phyloP scores from a whole-genome alignment of 1,140 invertebrate species.

The Camponotus vicinus region DNA sequence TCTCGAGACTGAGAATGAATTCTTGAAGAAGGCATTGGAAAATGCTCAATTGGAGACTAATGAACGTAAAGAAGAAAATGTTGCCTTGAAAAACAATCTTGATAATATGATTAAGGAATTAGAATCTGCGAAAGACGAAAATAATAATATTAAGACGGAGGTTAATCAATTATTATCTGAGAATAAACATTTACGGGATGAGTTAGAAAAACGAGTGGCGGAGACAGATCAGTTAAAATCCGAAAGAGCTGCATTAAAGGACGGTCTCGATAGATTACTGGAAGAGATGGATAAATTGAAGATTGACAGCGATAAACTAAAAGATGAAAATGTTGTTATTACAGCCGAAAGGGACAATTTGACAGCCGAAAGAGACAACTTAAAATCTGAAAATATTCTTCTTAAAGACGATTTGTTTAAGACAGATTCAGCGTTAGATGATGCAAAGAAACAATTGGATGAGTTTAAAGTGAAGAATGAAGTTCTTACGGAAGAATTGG shows the following conservation, averaged over 20 bases:
- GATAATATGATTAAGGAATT: slow-evolving; percentile 49
- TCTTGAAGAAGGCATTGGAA: slow-evolving; percentile 52
- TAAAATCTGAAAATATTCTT: slow-evolving; percentile 53
- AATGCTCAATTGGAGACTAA: slow-evolving; percentile 54
- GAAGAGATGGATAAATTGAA: slow-evolving; percentile 61
- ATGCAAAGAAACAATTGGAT: slow-evolving; percentile 52
- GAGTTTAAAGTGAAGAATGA: slow-evolving; percentile 55
- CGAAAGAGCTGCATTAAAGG: slow-evolving; percentile 26
- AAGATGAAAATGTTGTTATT: slow-evolving; percentile 14
- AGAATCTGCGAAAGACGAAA: slow-evolving; percentile 11
- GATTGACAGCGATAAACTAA: slow-evolving; percentile 19
- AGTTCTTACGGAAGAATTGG: slow-evolving; percentile 44
- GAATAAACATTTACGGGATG: slow-evolving; percentile 11
- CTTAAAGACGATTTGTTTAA: slow-evolving; percentile 36
- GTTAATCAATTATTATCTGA: slow-evolving; percentile 42
- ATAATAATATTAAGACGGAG: slow-evolving; percentile 45
- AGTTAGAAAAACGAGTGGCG: slow-evolving; percentile 26
- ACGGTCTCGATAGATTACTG: slow-evolving; percentile 58
- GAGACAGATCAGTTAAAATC: slow-evolving; percentile 51
- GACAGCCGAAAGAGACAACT: slow-evolving; percentile 20
- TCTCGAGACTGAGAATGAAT: slow-evolving; percentile 48
- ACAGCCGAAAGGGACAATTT: slow-evolving; percentile 28
- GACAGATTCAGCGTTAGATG: slow-evolving; percentile 56
- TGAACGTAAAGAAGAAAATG: slow-evolving; percentile 44
- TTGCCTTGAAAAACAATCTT: slow-evolving; percentile 57